Percentiles rank a stretch among this genome's conserved stretches.
phyloP scores from a whole-genome alignment of 2,113 vertebrate species.

The Phylloscopus trochilus region DNA sequence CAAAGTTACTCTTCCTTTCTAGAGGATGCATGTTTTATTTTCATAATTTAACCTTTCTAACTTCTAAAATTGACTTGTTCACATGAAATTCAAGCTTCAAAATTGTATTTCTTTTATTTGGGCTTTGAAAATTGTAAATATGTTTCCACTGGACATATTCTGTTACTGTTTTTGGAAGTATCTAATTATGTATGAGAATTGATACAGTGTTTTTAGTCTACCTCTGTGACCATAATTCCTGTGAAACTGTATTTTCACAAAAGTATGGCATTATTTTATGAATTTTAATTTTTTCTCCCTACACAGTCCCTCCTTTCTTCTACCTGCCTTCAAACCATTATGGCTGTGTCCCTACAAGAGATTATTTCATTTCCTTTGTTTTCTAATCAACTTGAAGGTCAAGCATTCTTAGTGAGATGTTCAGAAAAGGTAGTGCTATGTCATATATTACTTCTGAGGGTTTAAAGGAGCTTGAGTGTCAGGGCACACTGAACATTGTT shows the following conservation, averaged over 20 bases:
- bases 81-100: background rate
- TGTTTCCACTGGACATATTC: background rate
- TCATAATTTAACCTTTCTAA: background rate
- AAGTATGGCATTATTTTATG: background rate
- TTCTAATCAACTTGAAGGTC: background rate
- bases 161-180: background rate
- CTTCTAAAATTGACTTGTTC: background rate
- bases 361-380: background rate
- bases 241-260: background rate
- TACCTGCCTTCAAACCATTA: background rate
- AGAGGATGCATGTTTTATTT: background rate
- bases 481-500: background rate
- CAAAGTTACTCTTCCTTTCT: background rate
- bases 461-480: constrained; percentile 17
- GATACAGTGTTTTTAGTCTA: background rate
- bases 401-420: background rate
- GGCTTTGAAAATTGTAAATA: background rate
- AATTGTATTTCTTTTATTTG: background rate
- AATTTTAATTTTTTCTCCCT: background rate
- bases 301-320: background rate
- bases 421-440: background rate
- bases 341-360: background rate
- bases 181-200: background rate
- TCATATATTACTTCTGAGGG: background rate
- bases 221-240: background rate